Conservation (phyloP, 2,797 vertebrate species). For the Coregonus sp. region DNA sequence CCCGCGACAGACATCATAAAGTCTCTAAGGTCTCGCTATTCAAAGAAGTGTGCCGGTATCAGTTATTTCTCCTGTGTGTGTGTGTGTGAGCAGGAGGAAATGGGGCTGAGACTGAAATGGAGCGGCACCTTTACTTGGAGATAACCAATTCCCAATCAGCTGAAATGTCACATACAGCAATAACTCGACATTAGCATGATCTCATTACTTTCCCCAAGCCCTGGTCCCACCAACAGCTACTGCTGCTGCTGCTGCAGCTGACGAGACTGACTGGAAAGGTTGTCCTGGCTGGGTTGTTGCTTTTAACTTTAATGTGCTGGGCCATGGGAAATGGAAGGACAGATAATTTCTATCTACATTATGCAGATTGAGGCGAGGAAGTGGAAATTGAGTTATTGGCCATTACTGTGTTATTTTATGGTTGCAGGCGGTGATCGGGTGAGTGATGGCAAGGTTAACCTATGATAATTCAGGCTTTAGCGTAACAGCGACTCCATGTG, state of each 20-base stretch:
- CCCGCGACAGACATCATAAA: neutral
- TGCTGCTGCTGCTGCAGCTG: conserved; percentile 46
- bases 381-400: conserved; percentile 26
- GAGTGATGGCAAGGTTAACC: conserved; percentile 17
- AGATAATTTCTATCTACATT: conserved; percentile 60
- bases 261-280: conserved; percentile 57
- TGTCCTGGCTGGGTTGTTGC: conserved; percentile 45
- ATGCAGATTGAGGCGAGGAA: conserved; percentile 33
- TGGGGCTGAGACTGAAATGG: neutral
- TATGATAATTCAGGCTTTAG: neutral
- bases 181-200: conserved; percentile 66
- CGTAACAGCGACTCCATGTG: neutral
- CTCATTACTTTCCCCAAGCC: conserved; percentile 65
- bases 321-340: conserved; percentile 36
- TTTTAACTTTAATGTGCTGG: conserved; percentile 23
- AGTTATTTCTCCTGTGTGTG: neutral
- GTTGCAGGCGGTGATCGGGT: conserved; percentile 6
- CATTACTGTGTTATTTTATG: conserved; percentile 16
- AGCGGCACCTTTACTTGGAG: conserved; percentile 39
- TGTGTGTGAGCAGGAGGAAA: neutral
- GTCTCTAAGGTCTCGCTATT: neutral
- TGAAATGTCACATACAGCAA: conserved; percentile 72
- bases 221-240: conserved; percentile 11
- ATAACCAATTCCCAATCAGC: conserved; percentile 67
- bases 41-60: neutral